Evolutionary conservation across 1,140 invertebrate species (phyloP).

Genomic region (Drosophila yakuba): DNA sequence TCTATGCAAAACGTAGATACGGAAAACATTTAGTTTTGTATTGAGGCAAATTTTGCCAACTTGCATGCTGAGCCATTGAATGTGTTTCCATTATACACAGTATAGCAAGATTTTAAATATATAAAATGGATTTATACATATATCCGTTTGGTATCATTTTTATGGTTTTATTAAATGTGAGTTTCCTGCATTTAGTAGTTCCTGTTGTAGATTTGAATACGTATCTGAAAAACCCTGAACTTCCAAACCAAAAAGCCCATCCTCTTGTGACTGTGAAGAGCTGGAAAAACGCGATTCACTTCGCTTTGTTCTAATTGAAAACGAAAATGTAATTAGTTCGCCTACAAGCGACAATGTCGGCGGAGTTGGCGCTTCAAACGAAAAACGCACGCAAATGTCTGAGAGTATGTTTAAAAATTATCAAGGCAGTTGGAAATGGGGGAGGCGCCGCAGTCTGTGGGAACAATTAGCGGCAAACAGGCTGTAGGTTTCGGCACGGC

Average conservation of each 20-base stretch:
- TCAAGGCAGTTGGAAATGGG: slow-evolving; percentile 47
- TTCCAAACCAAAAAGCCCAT: neutral
- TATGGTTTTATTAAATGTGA: too few species aligned
- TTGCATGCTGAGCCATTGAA: too few species aligned
- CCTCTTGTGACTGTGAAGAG: neutral
- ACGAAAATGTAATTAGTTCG: slow-evolving; percentile 72
- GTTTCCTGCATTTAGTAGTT: too few species aligned
- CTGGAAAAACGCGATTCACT: slow-evolving; percentile 22
- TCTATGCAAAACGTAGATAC: too few species aligned
- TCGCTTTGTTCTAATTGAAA: slow-evolving; percentile 71
- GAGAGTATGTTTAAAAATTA: slow-evolving; percentile 73
- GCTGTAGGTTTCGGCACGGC: slow-evolving; percentile 44
- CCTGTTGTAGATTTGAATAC: too few species aligned
- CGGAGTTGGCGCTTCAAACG: slow-evolving; percentile 58
- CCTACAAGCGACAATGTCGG: slow-evolving; percentile 56
- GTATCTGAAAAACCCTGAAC: neutral
- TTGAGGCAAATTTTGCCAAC: too few species aligned
- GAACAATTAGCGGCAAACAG: slow-evolving; percentile 62
- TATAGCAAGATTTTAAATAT: too few species aligned
- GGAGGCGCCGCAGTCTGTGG: slow-evolving; percentile 22
- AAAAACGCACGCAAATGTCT: slow-evolving; percentile 63
- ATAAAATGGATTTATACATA: too few species aligned
- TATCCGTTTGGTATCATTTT: too few species aligned
- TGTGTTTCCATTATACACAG: too few species aligned
- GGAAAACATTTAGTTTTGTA: too few species aligned